A percentile compares a stretch with the other conserved stretches of the same genome.
Conservation (phyloP, 2,888 invertebrate species). For the Apeira syringaria region DNA sequence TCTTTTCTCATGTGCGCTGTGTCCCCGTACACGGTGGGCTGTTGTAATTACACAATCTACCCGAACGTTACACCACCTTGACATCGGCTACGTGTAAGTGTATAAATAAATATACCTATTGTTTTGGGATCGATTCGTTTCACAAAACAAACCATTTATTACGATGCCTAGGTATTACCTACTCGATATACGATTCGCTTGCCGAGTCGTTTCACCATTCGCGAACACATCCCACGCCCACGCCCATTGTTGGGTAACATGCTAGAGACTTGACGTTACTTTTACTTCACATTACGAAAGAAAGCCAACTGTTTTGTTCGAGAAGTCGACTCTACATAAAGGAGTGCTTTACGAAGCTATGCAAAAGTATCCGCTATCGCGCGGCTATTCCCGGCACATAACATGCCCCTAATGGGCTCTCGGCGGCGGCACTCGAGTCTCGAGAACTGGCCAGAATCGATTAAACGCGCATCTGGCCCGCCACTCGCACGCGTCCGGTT, state of each 20-base stretch:
- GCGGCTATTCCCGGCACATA: constrained; percentile 58
- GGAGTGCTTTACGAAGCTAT: constrained; percentile 7
- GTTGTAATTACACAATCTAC: constrained; percentile 28
- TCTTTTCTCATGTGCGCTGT: too few relatives aligned
- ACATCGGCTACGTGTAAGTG: constrained; percentile 26
- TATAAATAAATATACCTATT: too few relatives aligned
- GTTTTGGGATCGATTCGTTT: constrained; percentile 23
- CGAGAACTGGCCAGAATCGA: constrained; percentile 80
- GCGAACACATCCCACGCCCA: constrained; percentile 12
- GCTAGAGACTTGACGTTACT: constrained; percentile 8
- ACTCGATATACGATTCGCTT: constrained; percentile 14
- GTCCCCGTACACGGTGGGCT: too few relatives aligned
- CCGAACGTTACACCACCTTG: constrained; percentile 27
- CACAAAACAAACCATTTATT: constrained; percentile 20
- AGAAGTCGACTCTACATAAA: constrained; percentile 4
- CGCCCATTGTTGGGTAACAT: constrained; percentile 6
- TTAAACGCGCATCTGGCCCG: constrained; percentile 77
- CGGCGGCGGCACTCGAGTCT: constrained; percentile 74
- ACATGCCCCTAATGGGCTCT: constrained; percentile 75
- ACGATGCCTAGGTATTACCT: neutral
- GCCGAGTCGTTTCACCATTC: constrained; percentile 8
- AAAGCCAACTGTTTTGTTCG: too few relatives aligned
- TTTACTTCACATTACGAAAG: constrained; percentile 10
- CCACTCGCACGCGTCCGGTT: constrained; percentile 57
- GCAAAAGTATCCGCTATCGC: constrained; percentile 26